These are phyloP conservation scores for Mormyrus lacerda DNA, from an alignment of 2,113 vertebrate genomes.

Conservation along the genomic window DNA sequence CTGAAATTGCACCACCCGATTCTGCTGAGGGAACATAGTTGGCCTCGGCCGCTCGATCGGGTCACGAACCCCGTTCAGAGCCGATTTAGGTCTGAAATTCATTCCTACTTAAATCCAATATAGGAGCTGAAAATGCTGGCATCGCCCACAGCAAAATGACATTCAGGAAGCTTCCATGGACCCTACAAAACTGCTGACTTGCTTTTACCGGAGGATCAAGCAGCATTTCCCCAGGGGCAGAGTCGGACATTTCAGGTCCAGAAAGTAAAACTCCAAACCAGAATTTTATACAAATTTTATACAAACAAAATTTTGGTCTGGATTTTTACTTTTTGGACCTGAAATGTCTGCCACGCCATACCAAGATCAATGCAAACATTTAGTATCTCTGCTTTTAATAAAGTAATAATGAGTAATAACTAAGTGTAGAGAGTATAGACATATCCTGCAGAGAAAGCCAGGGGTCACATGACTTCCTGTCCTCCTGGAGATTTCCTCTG, in stretches of 20 bases:
- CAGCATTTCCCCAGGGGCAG: background rate
- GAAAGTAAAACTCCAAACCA: background rate
- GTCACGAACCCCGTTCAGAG: background rate
- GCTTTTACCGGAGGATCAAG: background rate
- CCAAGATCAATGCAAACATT: background rate
- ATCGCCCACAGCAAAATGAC: background rate
- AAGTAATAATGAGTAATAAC: background rate
- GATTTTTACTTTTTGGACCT: no score
- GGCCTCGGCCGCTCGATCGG: background rate
- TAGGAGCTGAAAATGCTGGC: background rate
- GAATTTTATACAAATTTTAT: no score
- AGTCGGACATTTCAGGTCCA: background rate
- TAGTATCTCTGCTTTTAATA: background rate
- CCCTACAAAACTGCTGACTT: background rate
- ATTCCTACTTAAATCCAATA: background rate
- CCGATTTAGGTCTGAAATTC: background rate
- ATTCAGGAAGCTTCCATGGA: background rate
- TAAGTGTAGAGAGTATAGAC: background rate
- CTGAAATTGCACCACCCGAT: background rate
- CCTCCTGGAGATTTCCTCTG: background rate
- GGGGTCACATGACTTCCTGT: background rate
- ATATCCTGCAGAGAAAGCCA: background rate
- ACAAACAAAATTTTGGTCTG: no score
- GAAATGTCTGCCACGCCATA: background rate
- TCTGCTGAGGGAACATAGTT: background rate